Evolutionary conservation across 2,113 vertebrate genomes (phyloP).

Genomic region (Nyctibius bracteatus): DNA sequence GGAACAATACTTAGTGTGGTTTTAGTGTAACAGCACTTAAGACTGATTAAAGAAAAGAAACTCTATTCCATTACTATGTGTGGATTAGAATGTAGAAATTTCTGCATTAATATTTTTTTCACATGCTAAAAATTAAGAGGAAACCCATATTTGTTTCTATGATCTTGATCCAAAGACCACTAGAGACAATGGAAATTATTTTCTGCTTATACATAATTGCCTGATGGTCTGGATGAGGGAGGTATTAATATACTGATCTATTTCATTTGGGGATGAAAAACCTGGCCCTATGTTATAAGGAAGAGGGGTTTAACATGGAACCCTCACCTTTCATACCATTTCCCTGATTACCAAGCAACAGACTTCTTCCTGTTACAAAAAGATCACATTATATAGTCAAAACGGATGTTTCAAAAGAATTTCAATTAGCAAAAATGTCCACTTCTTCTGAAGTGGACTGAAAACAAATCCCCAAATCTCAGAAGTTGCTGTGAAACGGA

Average conservation of each 20-base stretch:
- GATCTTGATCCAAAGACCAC: background rate
- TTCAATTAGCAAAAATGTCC: constrained; percentile 35
- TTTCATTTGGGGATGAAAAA: background rate
- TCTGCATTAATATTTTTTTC: background rate
- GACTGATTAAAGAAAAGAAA: background rate
- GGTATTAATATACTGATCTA: background rate
- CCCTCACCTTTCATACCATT: background rate
- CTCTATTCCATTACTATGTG: background rate
- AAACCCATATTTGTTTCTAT: background rate
- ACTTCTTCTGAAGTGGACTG: background rate
- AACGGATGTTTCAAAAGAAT: constrained; percentile 17
- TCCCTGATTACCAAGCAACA: background rate
- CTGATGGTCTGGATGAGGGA: background rate
- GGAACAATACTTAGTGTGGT: background rate
- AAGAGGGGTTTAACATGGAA: background rate
- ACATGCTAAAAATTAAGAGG: background rate
- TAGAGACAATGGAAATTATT: background rate
- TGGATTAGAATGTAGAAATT: background rate
- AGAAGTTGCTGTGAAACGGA: background rate
- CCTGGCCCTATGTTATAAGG: background rate
- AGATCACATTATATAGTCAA: background rate
- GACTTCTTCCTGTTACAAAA: background rate
- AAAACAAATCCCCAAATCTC: constrained; percentile 45
- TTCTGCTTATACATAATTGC: background rate
- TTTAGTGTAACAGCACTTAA: background rate